Conservation (phyloP, 1,140 invertebrate genomes). For the Chelonus insularis region DNA sequence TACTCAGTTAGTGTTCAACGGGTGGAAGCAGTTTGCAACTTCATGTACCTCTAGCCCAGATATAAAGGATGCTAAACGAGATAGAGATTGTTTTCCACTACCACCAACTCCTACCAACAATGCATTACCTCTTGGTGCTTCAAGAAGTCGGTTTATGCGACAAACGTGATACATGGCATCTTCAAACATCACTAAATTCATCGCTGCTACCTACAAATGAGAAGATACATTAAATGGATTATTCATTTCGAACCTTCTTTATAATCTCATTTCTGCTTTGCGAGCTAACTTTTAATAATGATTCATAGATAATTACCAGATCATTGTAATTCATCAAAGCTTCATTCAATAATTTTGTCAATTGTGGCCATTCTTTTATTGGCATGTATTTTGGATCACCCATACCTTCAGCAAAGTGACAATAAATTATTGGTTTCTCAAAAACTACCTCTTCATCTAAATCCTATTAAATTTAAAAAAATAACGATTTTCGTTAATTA, state of each 20-base stretch:
- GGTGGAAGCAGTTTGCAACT: conserved; percentile 56
- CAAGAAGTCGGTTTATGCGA: conserved; percentile 90
- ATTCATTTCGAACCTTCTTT: not conserved
- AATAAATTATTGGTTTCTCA: conserved; percentile 78
- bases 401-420: conserved; percentile 88
- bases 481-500: not conserved
- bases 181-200: conserved; percentile 95
- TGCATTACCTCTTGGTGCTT: conserved; percentile 88
- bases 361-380: conserved; percentile 71
- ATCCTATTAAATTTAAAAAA: conserved; percentile 54
- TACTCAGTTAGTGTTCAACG: conserved; percentile 9
- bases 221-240: not conserved
- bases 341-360: conserved; percentile 78
- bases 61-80: conserved; percentile 85
- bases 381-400: conserved; percentile 91
- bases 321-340: conserved; percentile 85
- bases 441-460: conserved; percentile 68
- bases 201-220: conserved; percentile 73
- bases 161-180: conserved; percentile 93
- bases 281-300: too few relatives aligned
- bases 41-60: conserved; percentile 76
- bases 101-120: conserved; percentile 92
- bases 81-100: conserved; percentile 90
- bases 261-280: too few relatives aligned
- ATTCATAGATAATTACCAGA: conserved; percentile 57